Percentiles rank a stretch among this genome's conserved stretches.
Evolutionary conservation across 2,797 vertebrate species (phyloP).

Genomic region (Schizothorax lantsangensis): DNA sequence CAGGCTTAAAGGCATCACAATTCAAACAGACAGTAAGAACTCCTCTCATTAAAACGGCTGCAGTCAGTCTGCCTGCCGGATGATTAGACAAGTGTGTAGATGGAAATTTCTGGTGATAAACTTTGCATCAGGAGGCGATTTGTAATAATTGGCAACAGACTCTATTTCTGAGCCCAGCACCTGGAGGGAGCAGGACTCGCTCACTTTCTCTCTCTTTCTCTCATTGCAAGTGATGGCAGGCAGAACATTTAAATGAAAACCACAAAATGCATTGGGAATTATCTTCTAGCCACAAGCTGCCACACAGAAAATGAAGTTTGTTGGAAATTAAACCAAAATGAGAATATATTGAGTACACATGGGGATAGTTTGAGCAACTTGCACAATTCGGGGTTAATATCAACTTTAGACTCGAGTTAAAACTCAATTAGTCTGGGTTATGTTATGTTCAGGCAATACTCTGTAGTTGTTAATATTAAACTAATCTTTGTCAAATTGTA

Average conservation of each 20-base stretch:
- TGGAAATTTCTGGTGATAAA: conserved; percentile 67
- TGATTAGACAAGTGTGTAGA: conserved; percentile 57
- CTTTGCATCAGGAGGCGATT: conserved; percentile 58
- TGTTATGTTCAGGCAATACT: not conserved
- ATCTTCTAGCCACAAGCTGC: conserved; percentile 47
- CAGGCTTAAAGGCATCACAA: conserved; percentile 36
- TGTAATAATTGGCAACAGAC: conserved; percentile 65
- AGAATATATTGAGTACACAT: not conserved
- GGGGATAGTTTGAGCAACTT: conserved; percentile 3
- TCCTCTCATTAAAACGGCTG: conserved; percentile 57
- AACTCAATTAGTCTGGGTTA: not conserved
- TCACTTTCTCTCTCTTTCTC: conserved; percentile 16
- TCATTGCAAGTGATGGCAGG: conserved; percentile 44
- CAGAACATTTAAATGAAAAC: conserved; percentile 59
- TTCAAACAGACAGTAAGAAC: conserved; percentile 42
- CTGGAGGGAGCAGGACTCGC: conserved; percentile 52
- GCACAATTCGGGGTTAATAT: not conserved
- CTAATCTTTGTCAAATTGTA: not conserved
- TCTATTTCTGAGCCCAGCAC: conserved; percentile 61
- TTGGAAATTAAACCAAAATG: conserved; percentile 31
- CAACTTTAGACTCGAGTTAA: not conserved
- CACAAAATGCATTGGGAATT: conserved; percentile 50
- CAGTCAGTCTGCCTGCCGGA: conserved; percentile 56
- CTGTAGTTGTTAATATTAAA: not conserved
- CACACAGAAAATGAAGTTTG: conserved; percentile 28